phyloP scores from a whole-genome alignment of 92 coral and sea anemone species.

The Umimayanthus kanabou region DNA sequence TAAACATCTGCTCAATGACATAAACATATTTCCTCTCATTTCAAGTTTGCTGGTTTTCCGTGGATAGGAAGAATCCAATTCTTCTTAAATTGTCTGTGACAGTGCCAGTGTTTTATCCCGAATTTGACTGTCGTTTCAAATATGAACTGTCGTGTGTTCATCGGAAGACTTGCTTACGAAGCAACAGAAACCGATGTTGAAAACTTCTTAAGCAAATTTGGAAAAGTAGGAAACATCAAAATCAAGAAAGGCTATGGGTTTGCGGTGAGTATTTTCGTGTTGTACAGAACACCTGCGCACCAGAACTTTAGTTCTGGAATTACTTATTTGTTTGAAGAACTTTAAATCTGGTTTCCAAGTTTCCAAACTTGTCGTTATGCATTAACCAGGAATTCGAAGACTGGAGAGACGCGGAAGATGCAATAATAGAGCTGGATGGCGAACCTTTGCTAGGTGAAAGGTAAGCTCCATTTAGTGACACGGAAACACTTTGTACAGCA shows the following conservation, averaged over 20 bases:
- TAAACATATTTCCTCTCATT: background rate
- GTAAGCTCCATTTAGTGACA: background rate
- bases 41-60: background rate
- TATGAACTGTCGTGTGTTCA: conserved; percentile 38
- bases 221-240: conserved; percentile 33
- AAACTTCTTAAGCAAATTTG: conserved; percentile 34
- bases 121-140: background rate
- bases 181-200: conserved; percentile 32
- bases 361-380: background rate
- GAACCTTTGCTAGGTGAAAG: conserved; percentile 36
- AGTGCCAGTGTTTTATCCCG: background rate
- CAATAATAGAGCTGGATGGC: conserved; percentile 28
- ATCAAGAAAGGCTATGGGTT: conserved; percentile 42
- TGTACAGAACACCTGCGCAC: background rate
- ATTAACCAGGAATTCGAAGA: conserved; percentile 26
- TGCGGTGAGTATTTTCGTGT: conserved; percentile 25
- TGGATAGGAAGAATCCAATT: background rate
- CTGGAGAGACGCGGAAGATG: conserved; percentile 41
- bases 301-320: background rate
- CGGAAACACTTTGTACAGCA: background rate
- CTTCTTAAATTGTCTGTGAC: background rate
- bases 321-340: background rate
- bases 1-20: conserved; percentile 20
- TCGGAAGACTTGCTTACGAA: conserved; percentile 33
- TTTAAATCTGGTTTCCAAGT: background rate